A percentile compares a stretch with the other conserved stretches of the same genome.
These are phyloP conservation scores for Latrodectus geometricus DNA, from an alignment of 1,140 invertebrate genomes.

Conservation along the genomic window DNA sequence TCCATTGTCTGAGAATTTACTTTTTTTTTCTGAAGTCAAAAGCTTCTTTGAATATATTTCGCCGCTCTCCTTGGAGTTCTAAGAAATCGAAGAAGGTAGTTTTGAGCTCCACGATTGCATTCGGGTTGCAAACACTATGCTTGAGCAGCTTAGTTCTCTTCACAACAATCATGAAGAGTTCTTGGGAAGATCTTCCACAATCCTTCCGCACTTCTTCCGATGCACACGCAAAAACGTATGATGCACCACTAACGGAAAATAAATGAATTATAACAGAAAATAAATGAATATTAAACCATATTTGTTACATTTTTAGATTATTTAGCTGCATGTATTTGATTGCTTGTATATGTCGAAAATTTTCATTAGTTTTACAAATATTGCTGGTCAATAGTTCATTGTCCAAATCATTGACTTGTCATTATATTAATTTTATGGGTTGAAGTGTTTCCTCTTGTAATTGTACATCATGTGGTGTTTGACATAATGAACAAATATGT, in stretches of 20 bases:
- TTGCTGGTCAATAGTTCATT: too few species aligned
- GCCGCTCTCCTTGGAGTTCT: not conserved
- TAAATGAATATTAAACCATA: not conserved
- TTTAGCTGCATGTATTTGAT: not conserved
- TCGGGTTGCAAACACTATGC: not conserved
- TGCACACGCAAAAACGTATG: not conserved
- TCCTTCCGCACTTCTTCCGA: not conserved
- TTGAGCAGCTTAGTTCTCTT: not conserved
- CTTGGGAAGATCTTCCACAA: not conserved
- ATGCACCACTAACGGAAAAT: not conserved
- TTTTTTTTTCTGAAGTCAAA: not conserved
- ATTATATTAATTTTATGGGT: too few species aligned
- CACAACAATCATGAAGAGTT: not conserved
- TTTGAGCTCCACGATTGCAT: not conserved
- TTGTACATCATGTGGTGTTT: too few species aligned
- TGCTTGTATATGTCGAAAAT: too few species aligned
- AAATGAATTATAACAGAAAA: not conserved
- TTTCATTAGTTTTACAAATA: too few species aligned
- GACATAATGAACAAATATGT: too few species aligned
- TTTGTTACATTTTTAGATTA: not conserved
- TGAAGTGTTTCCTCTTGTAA: too few species aligned
- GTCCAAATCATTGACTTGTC: too few species aligned
- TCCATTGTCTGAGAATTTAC: not conserved
- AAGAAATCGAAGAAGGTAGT: not conserved
- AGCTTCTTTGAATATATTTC: not conserved